phyloP scores from a whole-genome alignment of 2,888 invertebrate species.

The Petrolisthes cinctipes region DNA sequence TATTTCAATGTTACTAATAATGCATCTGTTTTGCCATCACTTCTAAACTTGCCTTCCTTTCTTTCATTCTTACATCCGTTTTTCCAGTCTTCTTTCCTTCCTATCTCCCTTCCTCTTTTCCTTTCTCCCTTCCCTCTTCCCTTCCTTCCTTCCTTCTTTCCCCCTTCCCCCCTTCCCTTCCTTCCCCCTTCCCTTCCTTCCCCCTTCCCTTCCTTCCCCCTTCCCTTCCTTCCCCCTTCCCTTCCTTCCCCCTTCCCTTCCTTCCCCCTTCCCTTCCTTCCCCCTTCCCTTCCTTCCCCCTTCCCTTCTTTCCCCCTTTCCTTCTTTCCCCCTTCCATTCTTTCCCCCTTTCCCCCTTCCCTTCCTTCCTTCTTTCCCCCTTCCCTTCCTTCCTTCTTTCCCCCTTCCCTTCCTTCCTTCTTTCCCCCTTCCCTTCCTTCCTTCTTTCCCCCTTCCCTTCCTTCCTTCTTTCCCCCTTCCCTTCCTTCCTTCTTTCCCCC shows the following conservation, averaged over 20 bases:
- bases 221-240: not conserved
- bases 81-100: too few relatives aligned
- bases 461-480: not conserved
- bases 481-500: not conserved
- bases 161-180: not conserved
- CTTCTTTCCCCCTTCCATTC: not conserved
- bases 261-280: not conserved
- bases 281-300: not conserved
- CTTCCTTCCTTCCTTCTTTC: not conserved
- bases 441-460: not conserved
- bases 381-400: not conserved
- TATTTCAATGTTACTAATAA: too few relatives aligned
- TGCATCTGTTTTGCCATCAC: too few relatives aligned
- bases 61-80: too few relatives aligned
- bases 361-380: not conserved
- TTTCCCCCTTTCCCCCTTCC: not conserved
- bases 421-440: not conserved
- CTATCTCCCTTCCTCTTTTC: not conserved
- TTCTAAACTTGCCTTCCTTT: too few relatives aligned
- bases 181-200: not conserved
- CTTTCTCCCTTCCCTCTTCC: not conserved
- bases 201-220: not conserved
- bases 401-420: not conserved
- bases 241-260: not conserved
- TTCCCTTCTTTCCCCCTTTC: not conserved